Evolutionary conservation across 2,797 vertebrate genomes (phyloP), one percentile per base, ranked within the genome.

Genomic region (Tragelaphus oryx): DNA sequence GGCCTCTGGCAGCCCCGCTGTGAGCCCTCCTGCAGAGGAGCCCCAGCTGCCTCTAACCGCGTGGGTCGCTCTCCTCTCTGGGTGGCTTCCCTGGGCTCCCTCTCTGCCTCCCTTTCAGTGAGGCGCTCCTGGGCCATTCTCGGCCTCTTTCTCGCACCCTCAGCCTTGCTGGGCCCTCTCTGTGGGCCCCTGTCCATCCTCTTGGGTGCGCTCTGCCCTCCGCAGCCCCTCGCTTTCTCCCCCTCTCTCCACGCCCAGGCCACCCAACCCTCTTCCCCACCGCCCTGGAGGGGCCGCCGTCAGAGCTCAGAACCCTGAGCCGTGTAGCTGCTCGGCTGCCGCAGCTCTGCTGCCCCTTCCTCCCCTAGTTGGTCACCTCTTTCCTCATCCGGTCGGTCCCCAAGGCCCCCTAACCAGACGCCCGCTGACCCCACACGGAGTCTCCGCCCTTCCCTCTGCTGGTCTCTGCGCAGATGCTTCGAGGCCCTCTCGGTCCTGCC

Each of bases 121-220:
- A 9, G 48, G 14, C 68, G 22, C 17, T 24, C 26, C n/a, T 11
- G 14, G 11, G 52, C 11, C 4, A 5, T 16, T 16, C 11, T n/a
- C 9, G 1, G 26, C 71, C 9, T 9, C 76, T 2, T 48, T 28
- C 33, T 30, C 4, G 1, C 16, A 4, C 30, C n/a, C 4, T 8
- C 24, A 3, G 55, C 48, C 78, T 80, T 24, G 65, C 24, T 14
- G 41, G 13, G 80, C 57, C 50, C 50, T 81, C 57, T 10, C 8
- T 4, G 1, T 0, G 1, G 71, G 46, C 24, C 26, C 8, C 3
- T n/a, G 26, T 37, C 41, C 8, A 0, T 2, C 80, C 37, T 7
- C 60, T 4, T 1, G 0, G 44, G 7, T 12, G 41, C 4, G 26
- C 75, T 87, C 50, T 9, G 1, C 60, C 37, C 41, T 14, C 22